Evolutionary conservation across 2,888 invertebrate genomes (phyloP).

Genomic region (Pristionchus fissidentatus): DNA sequence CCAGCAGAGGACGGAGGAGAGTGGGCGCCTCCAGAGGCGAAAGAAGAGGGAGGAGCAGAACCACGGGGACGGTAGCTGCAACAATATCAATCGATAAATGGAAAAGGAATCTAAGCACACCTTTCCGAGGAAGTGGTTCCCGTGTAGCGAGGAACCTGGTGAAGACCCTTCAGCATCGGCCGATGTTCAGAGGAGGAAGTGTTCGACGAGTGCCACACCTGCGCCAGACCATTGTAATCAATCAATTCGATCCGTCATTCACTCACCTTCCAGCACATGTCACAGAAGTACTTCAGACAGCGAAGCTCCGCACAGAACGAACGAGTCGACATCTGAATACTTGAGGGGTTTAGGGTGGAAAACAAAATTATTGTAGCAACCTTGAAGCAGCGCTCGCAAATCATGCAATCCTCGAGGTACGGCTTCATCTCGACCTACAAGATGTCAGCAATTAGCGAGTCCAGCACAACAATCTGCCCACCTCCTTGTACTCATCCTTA

Average conservation of each 20-base stretch:
- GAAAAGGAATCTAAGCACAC: background rate
- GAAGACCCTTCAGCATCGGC: slow-evolving; percentile 48
- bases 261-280: slow-evolving; percentile 44
- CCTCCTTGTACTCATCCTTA: slow-evolving; percentile 49
- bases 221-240: background rate
- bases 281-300: slow-evolving; percentile 48
- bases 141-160: slow-evolving; percentile 14
- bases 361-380: background rate
- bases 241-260: background rate
- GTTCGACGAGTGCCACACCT: slow-evolving; percentile 13
- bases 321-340: slow-evolving; percentile 36
- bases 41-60: slow-evolving; percentile 21
- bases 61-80: background rate
- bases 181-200: slow-evolving; percentile 31
- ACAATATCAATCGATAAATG: background rate
- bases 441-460: background rate
- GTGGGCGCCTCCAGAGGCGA: slow-evolving; percentile 2
- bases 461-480: background rate
- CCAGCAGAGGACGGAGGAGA: slow-evolving; percentile 27
- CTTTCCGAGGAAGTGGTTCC: background rate
- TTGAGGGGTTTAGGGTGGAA: background rate
- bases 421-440: slow-evolving; percentile 49
- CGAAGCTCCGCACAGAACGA: slow-evolving; percentile 44
- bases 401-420: slow-evolving; percentile 49
- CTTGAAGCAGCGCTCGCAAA: slow-evolving; percentile 44